These are phyloP conservation scores for Pelobates cultripes DNA, from an alignment of 2,797 vertebrate species.

Conservation along the genomic window DNA sequence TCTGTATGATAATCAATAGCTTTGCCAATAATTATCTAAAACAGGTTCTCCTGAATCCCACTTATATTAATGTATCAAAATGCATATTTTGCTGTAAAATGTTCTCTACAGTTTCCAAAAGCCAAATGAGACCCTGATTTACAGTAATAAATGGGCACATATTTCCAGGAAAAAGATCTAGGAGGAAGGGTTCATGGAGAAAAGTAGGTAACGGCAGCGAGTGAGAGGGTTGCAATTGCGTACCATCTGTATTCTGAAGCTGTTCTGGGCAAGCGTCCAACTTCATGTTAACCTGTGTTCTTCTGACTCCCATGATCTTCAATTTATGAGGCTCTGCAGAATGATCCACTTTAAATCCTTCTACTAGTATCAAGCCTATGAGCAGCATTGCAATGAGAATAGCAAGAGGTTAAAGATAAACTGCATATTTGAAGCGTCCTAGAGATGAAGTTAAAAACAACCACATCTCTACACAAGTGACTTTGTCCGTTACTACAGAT, in stretches of 20 bases:
- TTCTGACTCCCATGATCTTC: slow-evolving; percentile 30
- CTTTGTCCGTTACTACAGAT: not conserved
- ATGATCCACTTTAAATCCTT: slow-evolving; percentile 27
- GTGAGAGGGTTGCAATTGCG: slow-evolving; percentile 27
- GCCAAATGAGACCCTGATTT: slow-evolving; percentile 26
- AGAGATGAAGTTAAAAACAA: not conserved
- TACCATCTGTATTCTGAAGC: slow-evolving; percentile 44
- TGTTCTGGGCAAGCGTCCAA: slow-evolving; percentile 49
- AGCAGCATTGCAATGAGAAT: slow-evolving; percentile 10
- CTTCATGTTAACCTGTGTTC: slow-evolving; percentile 47
- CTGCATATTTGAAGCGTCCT: not conserved
- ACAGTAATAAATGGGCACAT: slow-evolving; percentile 47
- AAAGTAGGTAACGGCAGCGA: slow-evolving; percentile 40
- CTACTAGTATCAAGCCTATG: slow-evolving; percentile 19
- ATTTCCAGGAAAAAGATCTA: slow-evolving; percentile 48
- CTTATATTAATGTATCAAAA: slow-evolving; percentile 8
- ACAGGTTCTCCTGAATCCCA: not conserved
- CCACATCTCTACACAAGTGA: not conserved
- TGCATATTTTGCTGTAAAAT: slow-evolving; percentile 16
- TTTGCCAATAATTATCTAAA: not conserved
- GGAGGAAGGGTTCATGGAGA: slow-evolving; percentile 41
- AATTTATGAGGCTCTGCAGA: slow-evolving; percentile 35
- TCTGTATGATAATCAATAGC: not conserved
- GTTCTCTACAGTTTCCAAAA: not conserved
- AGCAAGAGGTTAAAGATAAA: slow-evolving; percentile 16